Percentiles rank a stretch among this genome's conserved stretches.
Conservation (phyloP, 2,797 vertebrate genomes). For the Acanthopagrus latus region DNA sequence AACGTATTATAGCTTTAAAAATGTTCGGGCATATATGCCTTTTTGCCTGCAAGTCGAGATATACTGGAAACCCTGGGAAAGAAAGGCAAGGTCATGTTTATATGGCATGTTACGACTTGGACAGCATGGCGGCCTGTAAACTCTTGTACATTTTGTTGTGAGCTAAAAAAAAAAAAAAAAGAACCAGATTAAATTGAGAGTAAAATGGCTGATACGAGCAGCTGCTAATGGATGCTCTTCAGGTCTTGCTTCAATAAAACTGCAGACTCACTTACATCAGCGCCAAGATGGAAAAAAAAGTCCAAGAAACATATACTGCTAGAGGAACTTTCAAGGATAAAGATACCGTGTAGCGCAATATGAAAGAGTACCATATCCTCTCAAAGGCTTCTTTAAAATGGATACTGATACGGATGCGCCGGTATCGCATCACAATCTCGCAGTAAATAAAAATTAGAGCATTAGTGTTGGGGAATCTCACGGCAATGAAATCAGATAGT, state of each 20-base stretch:
- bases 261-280: constrained; percentile 24
- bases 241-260: constrained; percentile 26
- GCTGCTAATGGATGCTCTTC: constrained; percentile 38
- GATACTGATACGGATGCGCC: constrained; percentile 9
- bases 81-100: not conserved
- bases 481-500: constrained; percentile 38
- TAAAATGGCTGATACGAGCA: constrained; percentile 27
- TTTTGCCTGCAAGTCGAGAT: not conserved
- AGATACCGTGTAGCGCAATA: not conserved
- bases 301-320: not conserved
- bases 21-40: constrained; percentile 1
- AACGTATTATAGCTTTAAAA: too few relatives aligned
- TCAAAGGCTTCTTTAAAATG: constrained; percentile 7
- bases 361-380: constrained; percentile 14
- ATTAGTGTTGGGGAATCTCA: constrained; percentile 29
- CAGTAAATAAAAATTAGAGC: constrained; percentile 12
- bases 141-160: constrained; percentile 9
- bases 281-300: constrained; percentile 26
- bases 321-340: constrained; percentile 11
- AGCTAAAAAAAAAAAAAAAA: constrained; percentile 25
- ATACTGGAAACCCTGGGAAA: not conserved
- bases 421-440: constrained; percentile 23
- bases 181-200: constrained; percentile 35
- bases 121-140: constrained; percentile 11
- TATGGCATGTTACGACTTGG: not conserved